phyloP scores from a whole-genome alignment of 2,888 invertebrate genomes.

The Noctua janthe region DNA sequence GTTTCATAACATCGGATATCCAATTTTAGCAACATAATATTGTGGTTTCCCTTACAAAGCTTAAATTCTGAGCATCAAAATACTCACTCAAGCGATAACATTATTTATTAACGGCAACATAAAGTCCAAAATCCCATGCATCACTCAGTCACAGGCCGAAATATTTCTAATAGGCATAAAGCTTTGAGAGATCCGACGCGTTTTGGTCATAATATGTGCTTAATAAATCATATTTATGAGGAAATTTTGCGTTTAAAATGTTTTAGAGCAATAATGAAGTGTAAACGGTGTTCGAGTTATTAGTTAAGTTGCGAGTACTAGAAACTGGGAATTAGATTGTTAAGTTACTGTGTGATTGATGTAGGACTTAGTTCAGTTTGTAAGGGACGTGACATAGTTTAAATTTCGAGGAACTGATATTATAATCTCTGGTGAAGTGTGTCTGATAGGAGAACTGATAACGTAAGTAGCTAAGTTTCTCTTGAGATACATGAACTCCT shows the following conservation, averaged over 20 bases:
- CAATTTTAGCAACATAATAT: constrained; percentile 62
- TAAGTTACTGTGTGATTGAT: constrained; percentile 42
- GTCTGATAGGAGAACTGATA: background rate
- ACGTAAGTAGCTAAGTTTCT: too few species aligned
- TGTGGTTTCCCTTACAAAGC: constrained; percentile 52
- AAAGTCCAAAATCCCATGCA: constrained; percentile 39
- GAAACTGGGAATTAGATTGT: constrained; percentile 26
- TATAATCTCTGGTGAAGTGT: background rate
- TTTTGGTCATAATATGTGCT: constrained; percentile 57
- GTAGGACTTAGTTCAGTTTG: constrained; percentile 38
- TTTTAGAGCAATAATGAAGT: constrained; percentile 53
- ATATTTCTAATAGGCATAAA: constrained; percentile 61
- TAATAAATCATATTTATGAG: constrained; percentile 65
- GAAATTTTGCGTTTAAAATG: constrained; percentile 45
- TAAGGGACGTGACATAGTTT: constrained; percentile 6
- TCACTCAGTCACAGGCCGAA: constrained; percentile 24
- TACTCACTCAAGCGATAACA: constrained; percentile 20
- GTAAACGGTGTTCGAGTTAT: constrained; percentile 45
- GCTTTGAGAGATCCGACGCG: constrained; percentile 50
- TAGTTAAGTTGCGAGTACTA: constrained; percentile 30
- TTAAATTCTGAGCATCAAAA: constrained; percentile 50
- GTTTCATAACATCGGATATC: constrained; percentile 52
- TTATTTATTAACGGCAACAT: constrained; percentile 30
- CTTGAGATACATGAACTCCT: too few species aligned
- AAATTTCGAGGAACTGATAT: constrained; percentile 11